A percentile compares a stretch with the other conserved stretches of the same genome.
These are phyloP conservation scores for Capra hircus DNA, from an alignment of 2,113 vertebrate species.

Conservation along the genomic window DNA sequence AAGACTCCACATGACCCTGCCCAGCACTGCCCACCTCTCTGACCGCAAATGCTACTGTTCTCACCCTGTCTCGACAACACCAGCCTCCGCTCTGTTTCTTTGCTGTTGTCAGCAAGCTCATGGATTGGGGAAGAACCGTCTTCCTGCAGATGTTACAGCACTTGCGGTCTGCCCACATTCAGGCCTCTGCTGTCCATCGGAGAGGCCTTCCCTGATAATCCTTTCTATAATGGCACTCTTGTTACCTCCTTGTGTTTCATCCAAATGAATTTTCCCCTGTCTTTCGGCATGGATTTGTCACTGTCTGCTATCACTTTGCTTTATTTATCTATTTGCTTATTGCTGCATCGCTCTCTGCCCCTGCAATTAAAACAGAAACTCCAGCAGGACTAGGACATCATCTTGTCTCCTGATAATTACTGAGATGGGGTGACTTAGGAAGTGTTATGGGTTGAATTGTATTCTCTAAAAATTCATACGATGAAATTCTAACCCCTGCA, in stretches of 20 bases:
- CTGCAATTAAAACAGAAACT: neutral
- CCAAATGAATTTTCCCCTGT: neutral
- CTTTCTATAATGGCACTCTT: neutral
- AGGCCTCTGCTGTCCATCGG: too few species aligned
- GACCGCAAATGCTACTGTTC: neutral
- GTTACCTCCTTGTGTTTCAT: neutral
- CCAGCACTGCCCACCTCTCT: neutral
- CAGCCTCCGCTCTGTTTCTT: neutral
- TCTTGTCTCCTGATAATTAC: neutral
- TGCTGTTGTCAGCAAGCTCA: too few species aligned
- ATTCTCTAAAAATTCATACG: neutral
- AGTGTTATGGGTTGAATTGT: neutral
- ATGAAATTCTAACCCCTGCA: neutral
- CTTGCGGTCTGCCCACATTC: neutral
- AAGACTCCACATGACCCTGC: neutral
- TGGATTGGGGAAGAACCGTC: neutral
- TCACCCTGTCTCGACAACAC: neutral
- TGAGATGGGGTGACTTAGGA: neutral
- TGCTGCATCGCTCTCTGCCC: rapidly evolving
- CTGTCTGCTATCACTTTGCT: neutral
- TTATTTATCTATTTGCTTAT: neutral
- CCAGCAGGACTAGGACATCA: neutral
- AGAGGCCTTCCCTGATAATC: neutral
- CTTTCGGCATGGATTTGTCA: neutral
- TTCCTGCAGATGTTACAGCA: rapidly evolving